Base-by-base conservation (phyloP, 2,888 invertebrate species). In the Apantesis nais region DNA sequence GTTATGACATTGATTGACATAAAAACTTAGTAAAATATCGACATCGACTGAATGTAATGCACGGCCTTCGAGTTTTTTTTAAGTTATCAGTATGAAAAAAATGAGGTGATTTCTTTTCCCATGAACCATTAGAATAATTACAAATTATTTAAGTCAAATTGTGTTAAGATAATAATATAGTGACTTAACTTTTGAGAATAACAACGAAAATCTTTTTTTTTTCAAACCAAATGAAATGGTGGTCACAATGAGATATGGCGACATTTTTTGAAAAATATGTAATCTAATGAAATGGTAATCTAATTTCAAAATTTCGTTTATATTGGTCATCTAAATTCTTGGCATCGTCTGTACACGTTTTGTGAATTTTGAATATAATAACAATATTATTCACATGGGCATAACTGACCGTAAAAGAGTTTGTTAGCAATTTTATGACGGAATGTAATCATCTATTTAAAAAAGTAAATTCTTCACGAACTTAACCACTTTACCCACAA, bases 41-140 rank as follows among this genome's bases (percentile, higher is more conserved):
- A 37, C 62, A 67, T 44, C 16, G n/a, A 5, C 16, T 52, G 37
- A 62, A 65, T 37, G 65, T 31, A 62, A 52, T 7, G 16, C 37
- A 37, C 48, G 48, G n/a, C 52, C 67, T 67, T 67, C 34, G 34
- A 61, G 1, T 9, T n/a, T 66, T 52, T 34, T 65, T 61, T 9
- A 66, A 25, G 37, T 67, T 61, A 44, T 34, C 25, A 16, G 22
- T 48, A 25, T 37, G 16, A 37, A 62, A n/a, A 62, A 62, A 62
- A 37, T 29, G 7, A n/a, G 22, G 16, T 34, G 22, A 39, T 34
- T 61, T 52, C 11, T 62, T 55, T 62, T 52, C 68, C 62, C 62
- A 68, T 68, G 39, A 52, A 52, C 16, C 2, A n/a, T 62, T 66
- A 19, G 39, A 25, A 39, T 39, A 8, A 25, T 8, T 62, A 7